phyloP scores from a whole-genome alignment of 2,797 vertebrate species.

The Danio kyathit region DNA sequence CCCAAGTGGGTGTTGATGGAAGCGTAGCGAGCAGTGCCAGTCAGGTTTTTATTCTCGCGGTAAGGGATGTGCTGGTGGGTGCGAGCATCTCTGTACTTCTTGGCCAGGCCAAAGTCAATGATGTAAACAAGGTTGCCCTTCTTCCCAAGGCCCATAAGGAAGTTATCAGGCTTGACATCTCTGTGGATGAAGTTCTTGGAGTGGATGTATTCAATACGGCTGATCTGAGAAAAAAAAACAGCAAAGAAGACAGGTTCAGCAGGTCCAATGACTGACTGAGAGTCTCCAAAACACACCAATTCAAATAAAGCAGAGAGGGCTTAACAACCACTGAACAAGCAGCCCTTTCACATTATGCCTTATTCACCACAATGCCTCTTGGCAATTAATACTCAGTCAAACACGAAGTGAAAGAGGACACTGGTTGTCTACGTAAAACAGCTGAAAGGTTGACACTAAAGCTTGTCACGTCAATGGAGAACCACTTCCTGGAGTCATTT shows the following conservation, averaged over 20 bases:
- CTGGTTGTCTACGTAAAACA: constrained; percentile 26
- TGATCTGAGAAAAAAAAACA: constrained; percentile 78
- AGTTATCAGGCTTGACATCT: constrained; percentile 90
- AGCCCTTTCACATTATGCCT: constrained; percentile 5
- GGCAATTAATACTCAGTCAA: constrained; percentile 15
- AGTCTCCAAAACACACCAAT: constrained; percentile 11
- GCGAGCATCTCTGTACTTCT: constrained; percentile 87
- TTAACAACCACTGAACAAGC: constrained; percentile 22
- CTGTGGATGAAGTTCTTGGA: constrained; percentile 92
- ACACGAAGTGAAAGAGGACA: constrained; percentile 16
- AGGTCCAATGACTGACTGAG: constrained; percentile 2
- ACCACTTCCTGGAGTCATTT: constrained; percentile 13
- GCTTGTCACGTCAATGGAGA: constrained; percentile 6
- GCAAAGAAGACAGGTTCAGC: neutral
- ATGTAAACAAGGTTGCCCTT: constrained; percentile 91
- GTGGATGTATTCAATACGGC: constrained; percentile 90
- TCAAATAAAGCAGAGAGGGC: constrained; percentile 25
- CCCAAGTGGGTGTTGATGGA: constrained; percentile 91
- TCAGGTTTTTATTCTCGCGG: constrained; percentile 89
- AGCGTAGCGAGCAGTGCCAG: constrained; percentile 86
- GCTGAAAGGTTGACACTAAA: constrained; percentile 10
- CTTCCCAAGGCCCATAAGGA: constrained; percentile 89
- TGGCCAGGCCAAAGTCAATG: constrained; percentile 89
- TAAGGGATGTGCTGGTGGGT: constrained; percentile 92
- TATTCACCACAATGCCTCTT: neutral